These are phyloP conservation scores for Monochamus saltuarius DNA, from an alignment of 1,140 invertebrate species.

Conservation along the genomic window DNA sequence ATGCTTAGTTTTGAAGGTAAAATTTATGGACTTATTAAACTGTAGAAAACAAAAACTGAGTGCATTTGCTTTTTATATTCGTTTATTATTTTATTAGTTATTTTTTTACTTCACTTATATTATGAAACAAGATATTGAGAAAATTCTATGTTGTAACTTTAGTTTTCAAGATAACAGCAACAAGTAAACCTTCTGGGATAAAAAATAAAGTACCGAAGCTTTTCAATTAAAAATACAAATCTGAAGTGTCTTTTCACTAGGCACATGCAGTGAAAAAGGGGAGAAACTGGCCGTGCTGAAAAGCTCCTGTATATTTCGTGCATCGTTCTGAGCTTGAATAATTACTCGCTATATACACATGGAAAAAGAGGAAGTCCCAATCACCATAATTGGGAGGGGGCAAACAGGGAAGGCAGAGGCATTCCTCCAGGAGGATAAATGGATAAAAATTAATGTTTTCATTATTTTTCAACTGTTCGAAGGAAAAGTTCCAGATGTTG, in stretches of 20 bases:
- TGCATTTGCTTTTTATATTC: no score
- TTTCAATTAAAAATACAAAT: conserved; percentile 11
- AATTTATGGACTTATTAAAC: no score
- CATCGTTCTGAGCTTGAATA: conserved; percentile 1
- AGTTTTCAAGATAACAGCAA: not conserved
- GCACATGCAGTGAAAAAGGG: not conserved
- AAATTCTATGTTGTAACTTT: no score
- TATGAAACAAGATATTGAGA: no score
- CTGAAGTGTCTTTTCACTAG: not conserved
- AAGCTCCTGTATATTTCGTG: conserved; percentile 7
- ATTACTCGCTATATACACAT: conserved; percentile 6
- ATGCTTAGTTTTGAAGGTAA: no score
- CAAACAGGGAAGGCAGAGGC: not conserved
- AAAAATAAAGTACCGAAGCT: not conserved
- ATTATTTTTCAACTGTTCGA: no score
- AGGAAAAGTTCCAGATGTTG: no score
- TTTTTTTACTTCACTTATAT: no score
- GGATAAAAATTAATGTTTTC: no score
- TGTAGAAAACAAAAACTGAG: no score
- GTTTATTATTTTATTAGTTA: no score
- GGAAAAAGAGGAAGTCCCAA: conserved; percentile 4
- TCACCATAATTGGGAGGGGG: conserved; percentile 4
- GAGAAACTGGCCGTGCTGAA: conserved; percentile 3
- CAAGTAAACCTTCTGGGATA: not conserved
- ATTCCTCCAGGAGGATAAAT: no score